These are phyloP conservation scores for Sebastes fasciatus DNA, from an alignment of 2,113 vertebrate species.

Conservation along the genomic window DNA sequence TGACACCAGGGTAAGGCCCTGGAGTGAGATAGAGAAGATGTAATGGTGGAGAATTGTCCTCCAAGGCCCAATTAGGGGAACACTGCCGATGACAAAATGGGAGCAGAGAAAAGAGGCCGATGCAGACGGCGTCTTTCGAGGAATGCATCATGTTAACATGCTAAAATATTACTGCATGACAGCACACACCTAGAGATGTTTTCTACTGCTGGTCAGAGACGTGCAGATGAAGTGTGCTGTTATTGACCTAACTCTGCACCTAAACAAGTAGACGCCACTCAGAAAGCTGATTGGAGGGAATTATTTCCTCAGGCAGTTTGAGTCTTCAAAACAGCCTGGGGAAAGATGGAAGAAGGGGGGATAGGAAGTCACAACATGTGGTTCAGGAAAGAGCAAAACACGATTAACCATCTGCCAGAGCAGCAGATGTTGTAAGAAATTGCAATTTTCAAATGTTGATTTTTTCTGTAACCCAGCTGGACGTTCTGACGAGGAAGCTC, in stretches of 20 bases:
- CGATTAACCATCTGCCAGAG: conserved; percentile 40
- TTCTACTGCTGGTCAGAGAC: conserved; percentile 5
- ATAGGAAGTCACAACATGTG: background rate
- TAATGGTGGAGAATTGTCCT: conserved; percentile 58
- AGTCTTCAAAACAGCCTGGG: conserved; percentile 38
- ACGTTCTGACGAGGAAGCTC: background rate
- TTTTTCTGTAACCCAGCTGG: conserved; percentile 34
- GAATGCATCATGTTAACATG: conserved; percentile 45
- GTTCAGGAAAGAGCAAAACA: conserved; percentile 37
- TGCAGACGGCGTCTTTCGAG: conserved; percentile 35
- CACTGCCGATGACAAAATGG: conserved; percentile 55
- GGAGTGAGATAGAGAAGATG: conserved; percentile 52
- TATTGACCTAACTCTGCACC: conserved; percentile 11
- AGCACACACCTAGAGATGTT: background rate
- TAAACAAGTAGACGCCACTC: background rate
- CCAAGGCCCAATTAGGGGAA: conserved; percentile 68
- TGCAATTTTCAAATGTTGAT: conserved; percentile 34
- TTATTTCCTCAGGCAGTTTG: conserved; percentile 12
- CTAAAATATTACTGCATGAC: conserved; percentile 18
- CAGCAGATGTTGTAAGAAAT: conserved; percentile 46
- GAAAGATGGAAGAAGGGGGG: background rate
- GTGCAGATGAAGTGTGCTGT: background rate
- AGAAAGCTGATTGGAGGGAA: conserved; percentile 18
- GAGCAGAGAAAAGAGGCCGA: conserved; percentile 43
- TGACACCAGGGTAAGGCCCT: conserved; percentile 50